phyloP scores from a whole-genome alignment of 2,797 vertebrate species.

The Bucorvus abyssinicus region DNA sequence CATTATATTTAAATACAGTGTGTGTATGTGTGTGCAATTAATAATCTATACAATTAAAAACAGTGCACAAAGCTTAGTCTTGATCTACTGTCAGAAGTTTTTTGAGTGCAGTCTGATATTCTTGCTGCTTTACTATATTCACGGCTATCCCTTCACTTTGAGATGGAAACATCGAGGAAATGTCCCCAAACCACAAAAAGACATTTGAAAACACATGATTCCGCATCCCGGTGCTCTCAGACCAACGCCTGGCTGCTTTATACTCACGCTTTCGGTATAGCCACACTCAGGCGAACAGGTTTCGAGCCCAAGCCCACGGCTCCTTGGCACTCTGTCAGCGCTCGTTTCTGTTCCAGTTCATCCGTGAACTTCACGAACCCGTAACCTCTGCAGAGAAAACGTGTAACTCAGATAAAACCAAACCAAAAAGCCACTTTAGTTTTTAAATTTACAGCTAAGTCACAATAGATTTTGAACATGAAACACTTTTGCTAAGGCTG shows the following conservation, averaged over 20 bases:
- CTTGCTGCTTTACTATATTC: neutral
- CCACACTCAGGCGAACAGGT: constrained; percentile 87
- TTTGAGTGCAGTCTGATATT: neutral
- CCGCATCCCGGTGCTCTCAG: neutral
- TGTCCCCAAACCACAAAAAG: neutral
- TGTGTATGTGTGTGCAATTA: neutral
- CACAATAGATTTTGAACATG: neutral
- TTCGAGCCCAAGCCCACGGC: constrained; percentile 86
- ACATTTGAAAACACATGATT: neutral
- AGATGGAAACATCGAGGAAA: neutral
- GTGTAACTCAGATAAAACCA: neutral
- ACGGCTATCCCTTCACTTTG: neutral
- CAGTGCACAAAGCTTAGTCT: neutral
- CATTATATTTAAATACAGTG: neutral
- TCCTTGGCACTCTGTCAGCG: constrained; percentile 87
- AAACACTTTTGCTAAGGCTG: neutral
- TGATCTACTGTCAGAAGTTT: neutral
- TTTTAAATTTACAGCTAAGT: neutral
- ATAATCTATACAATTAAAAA: neutral
- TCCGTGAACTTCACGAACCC: constrained; percentile 94
- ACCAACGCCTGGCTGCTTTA: neutral
- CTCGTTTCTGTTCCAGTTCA: constrained; percentile 89
- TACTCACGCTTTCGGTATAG: constrained; percentile 90
- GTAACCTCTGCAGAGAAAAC: constrained; percentile 80
- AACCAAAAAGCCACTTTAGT: neutral